These are phyloP conservation scores for Dufourea novaeangliae DNA, from an alignment of 1,140 invertebrate genomes.

Conservation along the genomic window DNA sequence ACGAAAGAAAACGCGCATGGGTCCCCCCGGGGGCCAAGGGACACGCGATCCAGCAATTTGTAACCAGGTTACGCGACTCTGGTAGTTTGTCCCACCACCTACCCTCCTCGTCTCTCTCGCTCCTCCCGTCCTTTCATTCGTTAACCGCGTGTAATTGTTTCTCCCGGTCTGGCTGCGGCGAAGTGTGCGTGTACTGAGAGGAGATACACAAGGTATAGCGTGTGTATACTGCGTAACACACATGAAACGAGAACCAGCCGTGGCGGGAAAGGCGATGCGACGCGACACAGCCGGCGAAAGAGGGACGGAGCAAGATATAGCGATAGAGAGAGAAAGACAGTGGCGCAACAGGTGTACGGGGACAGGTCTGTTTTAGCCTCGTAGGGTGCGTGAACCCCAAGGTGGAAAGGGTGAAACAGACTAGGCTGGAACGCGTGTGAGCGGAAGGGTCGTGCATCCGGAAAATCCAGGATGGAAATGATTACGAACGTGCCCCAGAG, in stretches of 20 bases:
- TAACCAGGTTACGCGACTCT: constrained; percentile 57
- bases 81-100: constrained; percentile 39
- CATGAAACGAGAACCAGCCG: constrained; percentile 32
- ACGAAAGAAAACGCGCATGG: constrained; percentile 29
- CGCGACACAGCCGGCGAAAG: neutral
- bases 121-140: constrained; percentile 2
- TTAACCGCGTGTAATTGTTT: constrained; percentile 63
- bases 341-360: constrained; percentile 53
- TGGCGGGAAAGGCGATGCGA: neutral
- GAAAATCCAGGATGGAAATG: constrained; percentile 56
- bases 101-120: constrained; percentile 7
- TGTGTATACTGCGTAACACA: constrained; percentile 58
- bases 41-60: constrained; percentile 67
- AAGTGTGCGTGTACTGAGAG: constrained; percentile 20
- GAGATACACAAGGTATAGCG: too few species aligned
- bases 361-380: neutral
- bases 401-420: constrained; percentile 23
- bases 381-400: constrained; percentile 8
- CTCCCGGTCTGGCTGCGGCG: constrained; percentile 23
- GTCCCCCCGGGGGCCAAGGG: neutral
- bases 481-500: constrained; percentile 28
- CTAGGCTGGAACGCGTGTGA: constrained; percentile 54
- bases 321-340: neutral
- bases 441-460: constrained; percentile 56
- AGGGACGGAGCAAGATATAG: neutral